Evolutionary conservation across 2,113 vertebrate genomes (phyloP), one percentile per base, ranked within the genome.

Genomic region (Pavo muticus): DNA sequence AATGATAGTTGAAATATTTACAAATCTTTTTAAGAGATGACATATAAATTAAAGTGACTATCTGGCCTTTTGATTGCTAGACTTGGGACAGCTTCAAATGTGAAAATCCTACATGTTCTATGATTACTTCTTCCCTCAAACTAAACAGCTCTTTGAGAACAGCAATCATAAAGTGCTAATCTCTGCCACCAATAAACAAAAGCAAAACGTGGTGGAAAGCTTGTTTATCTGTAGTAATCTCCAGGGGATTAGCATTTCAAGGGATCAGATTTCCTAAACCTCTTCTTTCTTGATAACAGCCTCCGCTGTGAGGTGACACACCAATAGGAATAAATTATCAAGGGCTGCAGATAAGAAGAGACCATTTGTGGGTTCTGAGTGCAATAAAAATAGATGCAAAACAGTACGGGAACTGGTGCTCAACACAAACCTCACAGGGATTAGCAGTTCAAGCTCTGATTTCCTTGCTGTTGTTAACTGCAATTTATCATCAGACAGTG

Each of bases 321-420:
- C 94, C 90, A 95, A 96, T 70, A 96, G 89, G 96, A 97, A 98
- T 98, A 98, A 97, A 98, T 98, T 98, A 98, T 97, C 97, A 97
- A 94, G 97, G 97, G 96, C 97, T 95, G 78, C 87, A 97, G 97
- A 98, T 98, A 98, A 98, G 97, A 93, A 96, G 93, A 97, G 95
- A 97, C 97, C 97, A 92, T 97, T 80, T 94, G 92, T 86, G 97
- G 87, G 94, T 97, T 96, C 68, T 12, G 86, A 97, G 95, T 93
- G 94, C 93, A 96, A 91, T 95, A 97, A 96, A 98, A 97, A 97
- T 98, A 98, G 97, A 97, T 97, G 96, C 94, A 97, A 97, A 98
- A 95, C 96, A 96, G 96, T 94, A 93, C 94, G 94, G 83, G 73
- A 94, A 97, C 68, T 71, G 91, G 89, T 91, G 91, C 91, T 97